Evolutionary conservation across 2,888 invertebrate genomes (phyloP).

Genomic region (Heliconius ethilla): DNA sequence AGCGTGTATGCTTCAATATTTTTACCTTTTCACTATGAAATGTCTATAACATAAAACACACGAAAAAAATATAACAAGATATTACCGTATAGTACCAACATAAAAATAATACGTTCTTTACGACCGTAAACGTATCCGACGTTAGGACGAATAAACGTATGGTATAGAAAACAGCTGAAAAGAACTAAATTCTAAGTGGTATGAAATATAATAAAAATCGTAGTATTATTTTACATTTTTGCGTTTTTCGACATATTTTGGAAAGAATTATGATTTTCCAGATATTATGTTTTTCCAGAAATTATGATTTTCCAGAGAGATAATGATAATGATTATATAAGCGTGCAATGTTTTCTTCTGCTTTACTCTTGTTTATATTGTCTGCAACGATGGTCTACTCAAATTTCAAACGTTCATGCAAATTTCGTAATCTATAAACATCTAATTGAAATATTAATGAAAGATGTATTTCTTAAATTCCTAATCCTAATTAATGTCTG

Average conservation of each 20-base stretch:
- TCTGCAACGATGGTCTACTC: too few relatives aligned
- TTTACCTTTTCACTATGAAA: conserved; percentile 11
- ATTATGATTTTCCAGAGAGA: too few relatives aligned
- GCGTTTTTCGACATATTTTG: neutral
- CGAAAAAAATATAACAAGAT: conserved; percentile 27
- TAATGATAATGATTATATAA: too few relatives aligned
- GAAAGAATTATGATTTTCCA: too few relatives aligned
- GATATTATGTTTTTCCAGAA: too few relatives aligned
- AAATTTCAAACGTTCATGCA: too few relatives aligned
- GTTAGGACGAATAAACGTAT: conserved; percentile 29
- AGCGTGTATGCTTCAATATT: neutral
- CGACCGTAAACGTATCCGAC: conserved; percentile 35
- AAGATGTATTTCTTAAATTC: too few relatives aligned
- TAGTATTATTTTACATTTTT: neutral
- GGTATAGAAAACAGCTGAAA: conserved; percentile 4
- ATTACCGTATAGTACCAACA: conserved; percentile 25
- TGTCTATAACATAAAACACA: conserved; percentile 17
- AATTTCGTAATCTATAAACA: too few relatives aligned
- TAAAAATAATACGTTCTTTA: conserved; percentile 35
- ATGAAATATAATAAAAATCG: neutral
- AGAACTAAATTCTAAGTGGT: neutral
- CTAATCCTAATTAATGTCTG: too few relatives aligned
- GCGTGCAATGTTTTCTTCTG: too few relatives aligned
- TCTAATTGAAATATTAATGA: too few relatives aligned
- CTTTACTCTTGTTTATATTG: too few relatives aligned